Evolutionary conservation across 1,140 invertebrate genomes (phyloP).

Genomic region (Sarcophaga peregrina): DNA sequence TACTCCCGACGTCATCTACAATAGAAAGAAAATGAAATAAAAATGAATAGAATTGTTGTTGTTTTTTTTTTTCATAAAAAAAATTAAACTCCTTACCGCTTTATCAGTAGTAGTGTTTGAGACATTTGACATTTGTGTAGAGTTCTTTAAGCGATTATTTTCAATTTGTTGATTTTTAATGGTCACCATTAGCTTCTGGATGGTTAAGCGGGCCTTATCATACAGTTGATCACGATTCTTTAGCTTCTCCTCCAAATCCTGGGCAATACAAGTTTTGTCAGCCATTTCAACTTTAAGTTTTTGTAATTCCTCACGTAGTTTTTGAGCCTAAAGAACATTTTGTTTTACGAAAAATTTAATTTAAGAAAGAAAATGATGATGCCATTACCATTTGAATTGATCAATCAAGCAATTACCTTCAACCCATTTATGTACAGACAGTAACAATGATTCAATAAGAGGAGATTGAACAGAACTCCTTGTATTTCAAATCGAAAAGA

Average conservation of each 20-base stretch:
- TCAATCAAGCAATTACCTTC: background rate
- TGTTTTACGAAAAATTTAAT: background rate
- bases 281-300: conserved; percentile 50
- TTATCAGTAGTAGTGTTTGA: conserved; percentile 13
- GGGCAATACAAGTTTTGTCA: conserved; percentile 56
- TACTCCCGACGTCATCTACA: background rate
- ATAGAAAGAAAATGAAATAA: background rate
- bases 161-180: conserved; percentile 58
- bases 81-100: background rate
- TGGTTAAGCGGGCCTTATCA: conserved; percentile 58
- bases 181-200: conserved; percentile 61
- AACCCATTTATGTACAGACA: conserved; percentile 26
- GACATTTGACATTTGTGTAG: background rate
- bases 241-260: conserved; percentile 57
- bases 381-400: background rate
- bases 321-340: conserved; percentile 1
- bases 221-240: conserved; percentile 54
- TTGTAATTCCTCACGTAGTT: conserved; percentile 30
- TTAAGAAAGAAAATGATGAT: background rate
- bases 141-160: conserved; percentile 48
- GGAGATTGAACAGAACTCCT: background rate
- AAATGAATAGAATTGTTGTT: background rate
- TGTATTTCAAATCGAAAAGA: too few relatives aligned
- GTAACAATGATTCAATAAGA: background rate
- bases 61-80: background rate